phyloP scores from a whole-genome alignment of 2,797 vertebrate species.

The Peromyscus attwateri region DNA sequence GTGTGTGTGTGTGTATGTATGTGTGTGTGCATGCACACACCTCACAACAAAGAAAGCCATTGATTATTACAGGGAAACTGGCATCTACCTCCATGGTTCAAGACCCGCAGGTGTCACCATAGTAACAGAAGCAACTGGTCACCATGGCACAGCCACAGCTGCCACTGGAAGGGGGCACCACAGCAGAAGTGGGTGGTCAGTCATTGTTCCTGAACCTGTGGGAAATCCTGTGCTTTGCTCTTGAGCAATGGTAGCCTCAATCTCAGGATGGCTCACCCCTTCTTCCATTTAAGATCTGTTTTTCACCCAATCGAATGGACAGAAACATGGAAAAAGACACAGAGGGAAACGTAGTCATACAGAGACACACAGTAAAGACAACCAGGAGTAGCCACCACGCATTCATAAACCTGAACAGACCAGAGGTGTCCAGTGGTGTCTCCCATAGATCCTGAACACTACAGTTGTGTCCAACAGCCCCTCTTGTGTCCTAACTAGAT shows the following conservation, averaged over 20 bases:
- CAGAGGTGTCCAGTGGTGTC: too few relatives aligned
- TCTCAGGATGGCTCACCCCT: background rate
- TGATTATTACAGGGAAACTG: background rate
- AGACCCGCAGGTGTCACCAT: background rate
- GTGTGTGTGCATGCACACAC: too few relatives aligned
- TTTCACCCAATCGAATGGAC: background rate
- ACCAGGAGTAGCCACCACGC: background rate
- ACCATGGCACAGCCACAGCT: background rate
- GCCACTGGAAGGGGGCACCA: too few relatives aligned
- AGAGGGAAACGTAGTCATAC: background rate
- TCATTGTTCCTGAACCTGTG: background rate
- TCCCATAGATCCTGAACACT: background rate
- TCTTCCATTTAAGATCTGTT: background rate
- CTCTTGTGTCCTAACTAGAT: background rate
- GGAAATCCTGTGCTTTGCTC: background rate
- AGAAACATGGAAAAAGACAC: background rate
- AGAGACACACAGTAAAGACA: background rate
- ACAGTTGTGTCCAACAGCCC: too few relatives aligned
- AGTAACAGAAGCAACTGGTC: background rate
- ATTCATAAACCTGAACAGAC: background rate
- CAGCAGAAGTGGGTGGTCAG: background rate
- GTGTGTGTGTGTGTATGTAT: background rate
- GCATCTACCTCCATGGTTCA: background rate
- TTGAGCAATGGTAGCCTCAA: background rate
- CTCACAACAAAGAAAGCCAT: background rate